A percentile compares a stretch with the other conserved stretches of the same genome.
Evolutionary conservation across 2,888 invertebrate genomes (phyloP).

Genomic region (Clepsis dumicolana): DNA sequence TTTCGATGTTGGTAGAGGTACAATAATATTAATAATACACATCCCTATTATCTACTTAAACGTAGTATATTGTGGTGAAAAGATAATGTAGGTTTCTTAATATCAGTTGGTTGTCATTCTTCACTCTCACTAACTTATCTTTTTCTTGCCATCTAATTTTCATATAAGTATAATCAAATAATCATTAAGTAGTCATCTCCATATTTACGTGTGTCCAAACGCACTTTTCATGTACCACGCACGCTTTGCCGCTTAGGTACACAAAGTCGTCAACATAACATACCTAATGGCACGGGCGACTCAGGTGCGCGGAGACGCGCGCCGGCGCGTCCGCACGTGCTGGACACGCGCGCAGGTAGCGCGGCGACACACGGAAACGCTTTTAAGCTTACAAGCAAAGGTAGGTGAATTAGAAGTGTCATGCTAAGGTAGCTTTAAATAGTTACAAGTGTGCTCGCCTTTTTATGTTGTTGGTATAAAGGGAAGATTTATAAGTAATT

Average conservation of each 20-base stretch:
- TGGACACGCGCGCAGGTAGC: slow-evolving; percentile 50
- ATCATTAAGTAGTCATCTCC: background rate
- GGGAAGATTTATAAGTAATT: no score
- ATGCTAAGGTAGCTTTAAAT: background rate
- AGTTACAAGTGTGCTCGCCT: no score
- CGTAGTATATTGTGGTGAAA: background rate
- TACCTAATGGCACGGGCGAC: slow-evolving; percentile 2
- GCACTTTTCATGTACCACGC: background rate
- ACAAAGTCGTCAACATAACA: background rate
- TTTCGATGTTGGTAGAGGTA: no score
- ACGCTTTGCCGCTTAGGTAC: slow-evolving; percentile 6
- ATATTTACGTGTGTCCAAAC: background rate
- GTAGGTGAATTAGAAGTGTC: background rate
- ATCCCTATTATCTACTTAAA: no score
- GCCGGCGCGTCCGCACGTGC: slow-evolving; percentile 71
- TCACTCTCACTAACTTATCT: no score
- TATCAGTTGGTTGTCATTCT: background rate
- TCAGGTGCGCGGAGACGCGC: slow-evolving; percentile 66
- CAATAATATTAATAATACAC: no score
- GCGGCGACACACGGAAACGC: slow-evolving; percentile 35
- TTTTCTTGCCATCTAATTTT: no score
- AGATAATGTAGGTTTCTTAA: background rate
- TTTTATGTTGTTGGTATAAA: no score
- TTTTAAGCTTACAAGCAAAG: slow-evolving; percentile 25
- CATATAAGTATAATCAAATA: background rate